A percentile compares a stretch with the other conserved stretches of the same genome.
phyloP scores from a whole-genome alignment of 2,797 vertebrate genomes.

The Sus cebifrons region DNA sequence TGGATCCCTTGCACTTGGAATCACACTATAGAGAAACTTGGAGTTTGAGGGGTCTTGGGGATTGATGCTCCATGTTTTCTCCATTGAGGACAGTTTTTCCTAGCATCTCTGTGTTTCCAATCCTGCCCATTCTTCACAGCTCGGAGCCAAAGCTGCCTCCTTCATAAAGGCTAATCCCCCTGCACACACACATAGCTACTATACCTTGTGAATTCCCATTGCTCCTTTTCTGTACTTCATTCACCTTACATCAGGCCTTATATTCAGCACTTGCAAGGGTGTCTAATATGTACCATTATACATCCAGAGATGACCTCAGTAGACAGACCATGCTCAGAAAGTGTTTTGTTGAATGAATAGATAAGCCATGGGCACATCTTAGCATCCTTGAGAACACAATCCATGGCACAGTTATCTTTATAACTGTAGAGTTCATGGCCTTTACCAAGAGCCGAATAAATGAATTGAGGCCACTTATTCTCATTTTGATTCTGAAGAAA shows the following conservation, averaged over 20 bases:
- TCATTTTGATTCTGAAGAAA: conserved; percentile 59
- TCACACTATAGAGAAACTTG: background rate
- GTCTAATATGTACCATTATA: background rate
- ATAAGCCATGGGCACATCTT: background rate
- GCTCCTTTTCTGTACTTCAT: background rate
- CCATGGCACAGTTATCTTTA: background rate
- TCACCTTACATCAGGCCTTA: background rate
- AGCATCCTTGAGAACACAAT: background rate
- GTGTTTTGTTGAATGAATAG: background rate
- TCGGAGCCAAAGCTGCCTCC: background rate
- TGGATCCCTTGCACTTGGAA: background rate
- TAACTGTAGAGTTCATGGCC: background rate
- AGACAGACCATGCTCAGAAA: conserved; percentile 23
- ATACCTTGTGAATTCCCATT: background rate
- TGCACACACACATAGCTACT: background rate
- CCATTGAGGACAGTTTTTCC: background rate
- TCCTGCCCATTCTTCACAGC: background rate
- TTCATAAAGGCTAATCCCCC: background rate
- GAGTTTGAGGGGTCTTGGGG: background rate
- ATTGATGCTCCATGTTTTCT: background rate
- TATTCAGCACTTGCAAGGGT: background rate
- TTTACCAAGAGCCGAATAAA: background rate
- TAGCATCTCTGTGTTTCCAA: background rate
- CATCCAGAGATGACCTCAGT: background rate
- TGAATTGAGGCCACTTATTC: background rate